Base-by-base conservation (phyloP, 2,797 vertebrate genomes). In the Gymnoscopelus microlampas region DNA sequence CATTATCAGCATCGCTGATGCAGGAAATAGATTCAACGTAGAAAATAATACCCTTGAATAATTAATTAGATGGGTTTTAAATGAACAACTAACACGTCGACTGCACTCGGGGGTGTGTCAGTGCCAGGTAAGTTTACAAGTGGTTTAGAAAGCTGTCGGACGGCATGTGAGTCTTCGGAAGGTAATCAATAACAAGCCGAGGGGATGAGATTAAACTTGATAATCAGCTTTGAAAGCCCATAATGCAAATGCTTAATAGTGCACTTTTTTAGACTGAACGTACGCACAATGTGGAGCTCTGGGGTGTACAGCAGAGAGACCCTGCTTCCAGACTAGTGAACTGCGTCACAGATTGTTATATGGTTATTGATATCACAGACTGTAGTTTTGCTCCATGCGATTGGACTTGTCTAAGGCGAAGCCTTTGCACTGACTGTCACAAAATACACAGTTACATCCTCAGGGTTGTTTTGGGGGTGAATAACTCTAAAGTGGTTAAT, bases 11-110 rank as follows among this genome's bases (percentile, higher is more conserved):
- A 89, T 89, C 86, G 86, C 86, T 93, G 92, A 93, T 92, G 92
- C 91, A 93, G 89, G 91, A 93, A 93, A 94, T 93, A 85, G 90
- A 94, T 93, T 92, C 85, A 92, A 83, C 88, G 86, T 89, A 88
- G 87, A 92, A 93, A 92, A 93, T 92, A 92, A 94, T 92, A 88
- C 74, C 85, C 77, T 80, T 91, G 91, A 94, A 94, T 94, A 94
- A 93, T 94, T 91, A 93, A 93, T 93, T 88, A 85, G 85, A 87
- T 79, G 60, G 83, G 84, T 91, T 93, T 93, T 89, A 92, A 92
- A 92, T 86, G 90, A 88, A 91, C 87, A 85, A 78, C 68, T 81
- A 91, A 88, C 80, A 81, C 44, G 60, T 53, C 67, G 76, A 74
- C 76, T 79, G 76, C 77, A 85, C 84, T 70, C 78, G 70, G 48